These are phyloP conservation scores for Calonectris borealis DNA, from an alignment of 2,113 vertebrate species.

Conservation along the genomic window DNA sequence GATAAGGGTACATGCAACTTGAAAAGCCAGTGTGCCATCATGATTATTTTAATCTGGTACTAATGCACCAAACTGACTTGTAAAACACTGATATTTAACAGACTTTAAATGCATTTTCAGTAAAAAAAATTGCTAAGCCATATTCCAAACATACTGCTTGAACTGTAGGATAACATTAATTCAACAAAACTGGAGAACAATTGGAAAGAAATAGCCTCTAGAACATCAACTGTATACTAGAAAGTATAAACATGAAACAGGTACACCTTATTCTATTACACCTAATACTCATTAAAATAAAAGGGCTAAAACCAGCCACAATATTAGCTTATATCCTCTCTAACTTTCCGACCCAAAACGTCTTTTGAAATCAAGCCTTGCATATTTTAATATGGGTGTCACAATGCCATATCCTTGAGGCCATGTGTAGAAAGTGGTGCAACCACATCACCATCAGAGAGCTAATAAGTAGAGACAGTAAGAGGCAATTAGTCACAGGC, in stretches of 20 bases:
- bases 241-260: neutral
- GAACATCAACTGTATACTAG: neutral
- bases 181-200: neutral
- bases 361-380: neutral
- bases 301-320: neutral
- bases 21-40: neutral
- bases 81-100: neutral
- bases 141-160: neutral
- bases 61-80: neutral
- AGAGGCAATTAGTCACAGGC: slow-evolving; percentile 64
- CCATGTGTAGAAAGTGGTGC: neutral
- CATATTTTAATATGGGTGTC: slow-evolving; percentile 3
- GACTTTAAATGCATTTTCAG: neutral
- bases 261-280: neutral
- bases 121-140: neutral
- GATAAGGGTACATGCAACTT: neutral
- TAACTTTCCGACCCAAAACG: neutral
- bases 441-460: slow-evolving; percentile 18
- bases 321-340: neutral
- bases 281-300: neutral
- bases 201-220: neutral
- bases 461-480: slow-evolving; percentile 53
- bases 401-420: neutral
- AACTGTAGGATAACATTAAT: neutral
- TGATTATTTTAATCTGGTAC: neutral